Evolutionary conservation across 2,797 vertebrate species (phyloP), one percentile per base, ranked within the genome.

Genomic region (Hyperoplus immaculatus): DNA sequence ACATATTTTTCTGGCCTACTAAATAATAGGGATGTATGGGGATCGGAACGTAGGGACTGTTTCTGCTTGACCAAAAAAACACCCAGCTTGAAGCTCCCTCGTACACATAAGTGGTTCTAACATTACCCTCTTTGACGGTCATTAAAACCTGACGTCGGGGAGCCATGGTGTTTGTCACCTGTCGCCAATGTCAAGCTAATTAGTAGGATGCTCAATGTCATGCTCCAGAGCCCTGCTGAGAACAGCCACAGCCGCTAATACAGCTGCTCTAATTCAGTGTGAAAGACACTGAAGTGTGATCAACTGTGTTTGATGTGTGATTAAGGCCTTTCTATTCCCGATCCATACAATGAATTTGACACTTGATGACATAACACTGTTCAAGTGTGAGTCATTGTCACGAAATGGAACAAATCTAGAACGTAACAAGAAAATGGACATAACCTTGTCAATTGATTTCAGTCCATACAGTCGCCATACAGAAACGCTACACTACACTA

Each of bases 281-380:
- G 73, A 76, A 83, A 70, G 65, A 68, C 69, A 67, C 42, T 71
- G 36, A 62, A 69, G 59, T 72, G 68, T 62, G 50, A 78, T 67
- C 45, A 29, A 47, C 16, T 38, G 8, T 18, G 11, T 62, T 78
- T 9, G 54, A 6, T 51, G 41, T 61, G 55, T 21, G 62, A 80
- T 79, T 63, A 72, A 51, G 3, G 6, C 65, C 10, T 73, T 70
- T 81, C 14, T 41, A 73, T 59, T 72, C 64, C 58, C 56, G 69
- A 65, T 68, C 16, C 67, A 83, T 57, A 18, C 41, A 73, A 62
- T 72, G 68, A 78, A 77, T 7, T 65, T 77, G 41, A 81, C 79
- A 74, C 66, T 75, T 39, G 43, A 75, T 87, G 82, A 38, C 69
- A 72, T 81, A 59, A 86, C 77, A 51, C 42, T 58, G 42, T 39